Evolutionary conservation across 2,797 vertebrate genomes (phyloP).

Genomic region (Phoeniculus purpureus): DNA sequence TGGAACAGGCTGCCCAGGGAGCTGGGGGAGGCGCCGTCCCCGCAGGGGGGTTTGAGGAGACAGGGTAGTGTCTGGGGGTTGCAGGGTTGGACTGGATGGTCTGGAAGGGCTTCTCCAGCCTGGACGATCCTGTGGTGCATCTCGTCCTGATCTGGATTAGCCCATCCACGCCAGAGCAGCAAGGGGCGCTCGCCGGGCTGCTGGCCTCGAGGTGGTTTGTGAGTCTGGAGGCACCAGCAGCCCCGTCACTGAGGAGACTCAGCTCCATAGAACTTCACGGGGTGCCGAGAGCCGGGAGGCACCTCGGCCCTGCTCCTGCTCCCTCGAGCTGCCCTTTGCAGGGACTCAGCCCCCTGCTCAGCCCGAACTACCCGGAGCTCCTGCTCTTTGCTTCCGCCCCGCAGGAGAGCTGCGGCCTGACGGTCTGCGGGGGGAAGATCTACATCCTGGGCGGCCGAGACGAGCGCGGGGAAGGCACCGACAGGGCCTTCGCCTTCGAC

Average conservation of each 20-base stretch:
- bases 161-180: not conserved
- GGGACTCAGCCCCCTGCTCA: not conserved
- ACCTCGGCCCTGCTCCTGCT: rapidly evolving
- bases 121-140: not conserved
- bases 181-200: not conserved
- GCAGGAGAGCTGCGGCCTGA: conserved; percentile 83
- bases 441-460: conserved; percentile 82
- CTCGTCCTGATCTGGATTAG: not conserved
- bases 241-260: too few species aligned
- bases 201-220: too few species aligned
- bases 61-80: too few species aligned
- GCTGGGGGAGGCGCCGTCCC: too few species aligned
- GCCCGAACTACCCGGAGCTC: not conserved
- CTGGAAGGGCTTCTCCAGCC: too few species aligned
- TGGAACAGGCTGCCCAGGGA: too few species aligned
- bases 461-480: conserved; percentile 69
- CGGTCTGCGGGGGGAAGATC: conserved; percentile 78
- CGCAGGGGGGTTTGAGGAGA: too few species aligned
- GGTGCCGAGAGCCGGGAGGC: not conserved
- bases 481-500: conserved; percentile 76
- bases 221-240: too few species aligned
- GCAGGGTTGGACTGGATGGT: too few species aligned
- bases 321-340: not conserved
- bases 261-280: too few species aligned
- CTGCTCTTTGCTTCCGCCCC: not conserved